Conservation (phyloP, 2,797 vertebrate genomes). For the Strix occidentalis region DNA sequence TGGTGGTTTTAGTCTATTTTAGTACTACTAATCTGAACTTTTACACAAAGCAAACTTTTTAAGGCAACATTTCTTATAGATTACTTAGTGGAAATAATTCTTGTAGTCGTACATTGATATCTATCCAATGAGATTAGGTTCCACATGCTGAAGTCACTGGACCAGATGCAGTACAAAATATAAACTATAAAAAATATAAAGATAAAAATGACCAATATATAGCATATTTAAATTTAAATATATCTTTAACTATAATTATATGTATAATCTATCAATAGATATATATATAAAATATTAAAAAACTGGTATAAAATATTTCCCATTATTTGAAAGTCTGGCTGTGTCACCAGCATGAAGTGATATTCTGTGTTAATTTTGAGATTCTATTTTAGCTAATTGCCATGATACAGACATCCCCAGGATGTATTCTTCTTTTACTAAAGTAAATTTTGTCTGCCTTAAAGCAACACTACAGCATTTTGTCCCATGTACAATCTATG, state of each 20-base stretch:
- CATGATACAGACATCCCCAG: background rate
- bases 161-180: background rate
- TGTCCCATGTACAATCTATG: background rate
- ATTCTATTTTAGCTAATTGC: background rate
- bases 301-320: background rate
- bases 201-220: background rate
- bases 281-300: background rate
- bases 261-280: background rate
- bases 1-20: background rate
- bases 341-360: background rate
- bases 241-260: background rate
- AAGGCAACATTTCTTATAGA: background rate
- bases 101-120: background rate
- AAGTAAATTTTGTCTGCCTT: background rate
- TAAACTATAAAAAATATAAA: background rate
- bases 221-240: background rate
- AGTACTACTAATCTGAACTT: background rate
- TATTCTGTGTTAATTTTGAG: background rate
- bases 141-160: background rate
- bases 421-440: background rate
- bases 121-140: background rate
- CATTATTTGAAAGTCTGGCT: background rate
- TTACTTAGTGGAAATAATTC: background rate
- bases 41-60: background rate
- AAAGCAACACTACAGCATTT: background rate